These are phyloP conservation scores for Pogonophryne albipinna DNA, from an alignment of 2,797 vertebrate genomes.

Conservation along the genomic window DNA sequence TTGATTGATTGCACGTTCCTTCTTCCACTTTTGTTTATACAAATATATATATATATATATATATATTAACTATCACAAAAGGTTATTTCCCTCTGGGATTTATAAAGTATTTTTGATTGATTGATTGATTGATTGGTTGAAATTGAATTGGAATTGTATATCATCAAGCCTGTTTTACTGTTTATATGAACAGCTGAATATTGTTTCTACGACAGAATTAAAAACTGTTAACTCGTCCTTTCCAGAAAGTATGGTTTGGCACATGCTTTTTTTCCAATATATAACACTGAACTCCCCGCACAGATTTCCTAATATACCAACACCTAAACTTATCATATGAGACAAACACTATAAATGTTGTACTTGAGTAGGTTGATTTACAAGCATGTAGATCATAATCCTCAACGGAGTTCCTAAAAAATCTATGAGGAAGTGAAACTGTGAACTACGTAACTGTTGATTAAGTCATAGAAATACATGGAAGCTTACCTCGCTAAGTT, in stretches of 20 bases:
- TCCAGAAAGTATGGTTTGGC: too few species aligned
- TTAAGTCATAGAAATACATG: conserved; percentile 27
- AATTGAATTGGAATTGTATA: too few species aligned
- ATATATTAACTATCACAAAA: too few species aligned
- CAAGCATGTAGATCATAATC: neutral
- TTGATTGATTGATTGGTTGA: too few species aligned
- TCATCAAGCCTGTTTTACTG: neutral
- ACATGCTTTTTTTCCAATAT: neutral
- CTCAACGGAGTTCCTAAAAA: neutral
- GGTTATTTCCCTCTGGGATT: too few species aligned
- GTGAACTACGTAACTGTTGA: neutral
- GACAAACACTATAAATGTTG: neutral
- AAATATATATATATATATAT: too few species aligned
- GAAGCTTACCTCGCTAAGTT: conserved; percentile 9
- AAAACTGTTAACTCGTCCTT: too few species aligned
- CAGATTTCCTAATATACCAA: neutral
- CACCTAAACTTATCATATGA: neutral
- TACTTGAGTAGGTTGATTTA: neutral
- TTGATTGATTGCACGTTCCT: too few species aligned
- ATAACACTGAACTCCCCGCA: neutral
- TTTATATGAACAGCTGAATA: neutral
- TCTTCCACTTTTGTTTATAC: too few species aligned
- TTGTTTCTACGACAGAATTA: too few species aligned
- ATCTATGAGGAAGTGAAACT: conserved; percentile 45
- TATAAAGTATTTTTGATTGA: too few species aligned